Evolutionary conservation across 2,888 invertebrate species (phyloP), one percentile per base, ranked within the genome.

Genomic region (Eumerus sabulonum): DNA sequence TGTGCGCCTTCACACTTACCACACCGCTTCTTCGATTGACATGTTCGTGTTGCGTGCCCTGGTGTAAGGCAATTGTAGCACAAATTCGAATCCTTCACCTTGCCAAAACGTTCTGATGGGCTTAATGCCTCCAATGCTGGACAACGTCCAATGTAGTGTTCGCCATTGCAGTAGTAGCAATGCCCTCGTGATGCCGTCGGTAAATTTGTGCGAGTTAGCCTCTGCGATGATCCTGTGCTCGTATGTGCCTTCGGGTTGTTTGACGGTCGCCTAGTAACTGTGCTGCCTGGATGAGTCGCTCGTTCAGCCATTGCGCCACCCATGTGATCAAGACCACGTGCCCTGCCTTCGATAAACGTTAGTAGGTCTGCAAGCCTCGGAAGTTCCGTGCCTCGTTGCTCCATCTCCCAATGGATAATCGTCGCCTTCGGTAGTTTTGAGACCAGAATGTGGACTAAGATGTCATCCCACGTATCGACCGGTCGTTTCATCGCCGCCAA

Each of bases 321-420:
- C 64, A 64, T 64, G 9, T 59, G 64, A 9, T 59, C 57, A 1
- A 64, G 47, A 2, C 57, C 57, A 19, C 72, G 45, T 40, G 64
- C 57, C 40, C 45, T 59, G 59, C 64, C 64, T 47, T 72, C 64
- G 38, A 64, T 51, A 16, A 72, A 72, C 9, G 9, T 16, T 2
- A 72, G 36, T 17, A 59, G 12, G 0, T 42, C 19, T 14, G 11
- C n/a, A 13, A 68, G 35, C 50, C 45, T 53, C 0, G 60, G 57
- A 13, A 71, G 56, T 18, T 63, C 57, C 0, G 63, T 64, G 16
- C 57, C 57, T 19, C 27, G 42, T 11, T 57, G 57, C 1, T 51
- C 18, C 72, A 72, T 59, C 36, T 72, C 64, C 72, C 71, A 63
- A 36, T 71, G 19, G 11, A 63, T 57, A 3, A 72, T 42, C 0